Conservation (phyloP, 2,797 vertebrate genomes). For the Gymnoscopelus microlampas region DNA sequence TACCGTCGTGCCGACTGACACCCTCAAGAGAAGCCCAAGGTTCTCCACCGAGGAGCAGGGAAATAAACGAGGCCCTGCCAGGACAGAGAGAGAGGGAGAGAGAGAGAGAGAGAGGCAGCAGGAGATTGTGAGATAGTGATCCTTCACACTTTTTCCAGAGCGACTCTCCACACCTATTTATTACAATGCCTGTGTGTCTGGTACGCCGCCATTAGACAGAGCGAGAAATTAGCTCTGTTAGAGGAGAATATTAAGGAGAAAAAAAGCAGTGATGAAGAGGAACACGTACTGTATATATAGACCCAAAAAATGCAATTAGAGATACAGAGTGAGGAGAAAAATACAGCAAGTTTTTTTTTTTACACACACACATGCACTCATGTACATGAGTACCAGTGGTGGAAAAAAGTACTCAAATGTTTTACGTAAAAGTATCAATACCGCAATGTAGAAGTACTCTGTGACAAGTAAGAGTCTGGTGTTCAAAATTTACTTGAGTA, state of each 20-base stretch:
- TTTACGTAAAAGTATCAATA: no score
- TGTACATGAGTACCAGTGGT: no score
- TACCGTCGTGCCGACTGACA: slow-evolving; percentile 72
- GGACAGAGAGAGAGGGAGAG: slow-evolving; percentile 29
- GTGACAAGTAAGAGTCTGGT: no score
- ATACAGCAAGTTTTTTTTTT: slow-evolving; percentile 18
- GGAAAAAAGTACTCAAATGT: no score
- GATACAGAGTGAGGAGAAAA: slow-evolving; percentile 13
- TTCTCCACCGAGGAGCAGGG: slow-evolving; percentile 65
- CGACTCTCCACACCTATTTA: slow-evolving; percentile 38
- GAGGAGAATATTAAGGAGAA: slow-evolving; percentile 22
- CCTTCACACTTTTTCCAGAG: slow-evolving; percentile 35
- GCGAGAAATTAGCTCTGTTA: slow-evolving; percentile 44
- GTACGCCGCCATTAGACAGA: slow-evolving; percentile 22
- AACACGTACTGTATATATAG: not conserved
- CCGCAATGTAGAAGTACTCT: no score
- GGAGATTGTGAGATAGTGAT: slow-evolving; percentile 33
- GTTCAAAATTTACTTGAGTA: no score
- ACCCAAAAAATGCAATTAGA: not conserved
- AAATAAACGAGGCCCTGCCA: slow-evolving; percentile 73
- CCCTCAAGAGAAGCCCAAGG: slow-evolving; percentile 75
- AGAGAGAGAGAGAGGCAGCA: slow-evolving; percentile 15
- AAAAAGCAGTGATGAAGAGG: not conserved
- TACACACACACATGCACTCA: no score
- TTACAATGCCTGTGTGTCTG: slow-evolving; percentile 31